phyloP scores from a whole-genome alignment of 2,888 invertebrate species.

The Stenoptilia bipunctidactyla region DNA sequence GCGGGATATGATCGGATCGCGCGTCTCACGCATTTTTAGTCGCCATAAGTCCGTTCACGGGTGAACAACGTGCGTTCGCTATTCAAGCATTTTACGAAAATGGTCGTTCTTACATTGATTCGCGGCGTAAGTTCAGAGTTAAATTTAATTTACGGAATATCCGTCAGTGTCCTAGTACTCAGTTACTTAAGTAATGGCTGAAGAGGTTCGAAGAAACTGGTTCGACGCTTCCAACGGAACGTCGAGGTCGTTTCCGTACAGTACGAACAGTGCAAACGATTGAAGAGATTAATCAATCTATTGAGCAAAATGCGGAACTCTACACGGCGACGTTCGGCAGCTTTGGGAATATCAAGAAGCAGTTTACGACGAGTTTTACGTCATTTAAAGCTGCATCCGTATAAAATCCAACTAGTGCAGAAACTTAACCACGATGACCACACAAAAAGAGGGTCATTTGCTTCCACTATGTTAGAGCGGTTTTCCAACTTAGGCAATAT shows the following conservation, averaged over 20 bases:
- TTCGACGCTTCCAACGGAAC: constrained; percentile 10
- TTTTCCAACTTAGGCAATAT: neutral
- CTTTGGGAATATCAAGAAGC: constrained; percentile 6
- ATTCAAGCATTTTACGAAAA: constrained; percentile 9
- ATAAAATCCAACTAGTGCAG: neutral
- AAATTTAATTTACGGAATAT: constrained; percentile 11
- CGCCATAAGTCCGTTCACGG: constrained; percentile 8
- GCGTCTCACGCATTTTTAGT: constrained; percentile 9
- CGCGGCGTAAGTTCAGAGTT: constrained; percentile 12
- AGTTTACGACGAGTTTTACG: constrained; percentile 2
- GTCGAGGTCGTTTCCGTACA: constrained; percentile 3
- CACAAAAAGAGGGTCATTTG: neutral
- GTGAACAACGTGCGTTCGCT: constrained; percentile 7
- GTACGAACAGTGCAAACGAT: constrained; percentile 6
- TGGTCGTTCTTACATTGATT: constrained; percentile 9
- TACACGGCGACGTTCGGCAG: constrained; percentile 6
- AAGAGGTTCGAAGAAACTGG: constrained; percentile 12
- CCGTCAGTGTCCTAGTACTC: constrained; percentile 6
- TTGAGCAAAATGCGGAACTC: constrained; percentile 8
- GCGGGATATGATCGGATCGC: neutral
- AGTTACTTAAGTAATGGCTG: constrained; percentile 12
- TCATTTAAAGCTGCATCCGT: neutral
- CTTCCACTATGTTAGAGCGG: neutral
- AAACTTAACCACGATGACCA: neutral
- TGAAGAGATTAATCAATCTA: constrained; percentile 8